Base-by-base conservation (phyloP, 2,888 invertebrate species). In the Sycophila texana region DNA sequence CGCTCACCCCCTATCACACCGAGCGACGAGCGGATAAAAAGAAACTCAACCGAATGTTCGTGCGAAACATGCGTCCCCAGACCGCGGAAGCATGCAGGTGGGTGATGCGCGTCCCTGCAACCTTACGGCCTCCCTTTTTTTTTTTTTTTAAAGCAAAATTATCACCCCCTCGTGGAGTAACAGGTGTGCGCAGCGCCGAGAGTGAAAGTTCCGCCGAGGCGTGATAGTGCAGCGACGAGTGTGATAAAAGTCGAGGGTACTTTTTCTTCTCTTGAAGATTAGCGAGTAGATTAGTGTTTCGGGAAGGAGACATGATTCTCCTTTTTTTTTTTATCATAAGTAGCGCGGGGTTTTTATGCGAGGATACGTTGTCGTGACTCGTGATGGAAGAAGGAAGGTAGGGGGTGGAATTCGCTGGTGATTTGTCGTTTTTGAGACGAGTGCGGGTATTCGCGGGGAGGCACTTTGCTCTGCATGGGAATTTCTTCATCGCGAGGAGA, bases 51-150 rank as follows among this genome's bases (percentile, higher is more conserved):
- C 60, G 20, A 18, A 53, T 16, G 16, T 53, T 16, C 67, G 51
- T 26, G 51, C 20, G 26, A 53, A 51, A 51, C 67, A 67, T 67
- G 67, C 53, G 71, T 20, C 60, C 71, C 71, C 26, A 49, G 82
- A 74, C 83, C 82, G 74, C 80, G 82, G 85, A 86, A 86, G 86
- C 84, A 89, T 89, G 89, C 89, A 89, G 89, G 89, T 89, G 82
- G 82, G 88, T 20, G 57, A 57, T 57, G 57, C 57, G 57, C 39
- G 39, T 39, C 39, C 10, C 26, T 3, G 26, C 26, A 26, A 26
- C 26, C 26, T 3, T 1, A 5, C 39, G 39, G 10, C 7, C 39
- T 0, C 39, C 39, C 1, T 1, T 1, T 7, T 10, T 10, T 39
- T 39, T 39, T 10, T 39, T 39, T 39, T 39, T 39, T 4, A 7